Percentiles rank a stretch among this genome's conserved stretches.
phyloP scores from a whole-genome alignment of 2,113 vertebrate species.

The Otis tarda region DNA sequence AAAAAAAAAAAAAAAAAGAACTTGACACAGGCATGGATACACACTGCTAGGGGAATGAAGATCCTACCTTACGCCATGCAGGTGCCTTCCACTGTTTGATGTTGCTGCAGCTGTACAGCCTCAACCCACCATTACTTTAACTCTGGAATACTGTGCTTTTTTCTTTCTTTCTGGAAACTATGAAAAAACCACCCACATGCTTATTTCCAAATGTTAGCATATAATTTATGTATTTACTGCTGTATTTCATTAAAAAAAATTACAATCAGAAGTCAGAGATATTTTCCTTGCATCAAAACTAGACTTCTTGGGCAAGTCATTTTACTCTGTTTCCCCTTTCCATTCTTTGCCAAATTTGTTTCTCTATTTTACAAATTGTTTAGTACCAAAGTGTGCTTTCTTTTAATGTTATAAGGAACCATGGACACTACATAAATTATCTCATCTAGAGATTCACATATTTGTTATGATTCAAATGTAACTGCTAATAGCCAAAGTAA shows the following conservation, averaged over 20 bases:
- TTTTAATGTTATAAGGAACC: not conserved
- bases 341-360: not conserved
- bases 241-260: too few relatives aligned
- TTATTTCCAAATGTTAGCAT: not conserved
- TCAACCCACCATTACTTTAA: not conserved
- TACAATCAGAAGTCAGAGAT: not conserved
- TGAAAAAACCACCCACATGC: not conserved
- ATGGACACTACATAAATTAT: not conserved
- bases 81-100: not conserved
- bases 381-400: not conserved
- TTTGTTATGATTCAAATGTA: not conserved
- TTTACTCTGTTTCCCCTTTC: not conserved
- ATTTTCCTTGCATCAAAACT: not conserved
- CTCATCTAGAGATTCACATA: not conserved
- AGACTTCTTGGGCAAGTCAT: not conserved
- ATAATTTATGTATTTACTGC: rapidly evolving
- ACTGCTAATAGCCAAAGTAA: not conserved
- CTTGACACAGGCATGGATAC: not conserved
- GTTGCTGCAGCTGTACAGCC: not conserved
- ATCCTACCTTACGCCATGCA: not conserved
- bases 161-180: not conserved
- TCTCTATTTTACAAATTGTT: not conserved
- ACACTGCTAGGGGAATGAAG: not conserved
- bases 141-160: not conserved
- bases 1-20: not conserved